phyloP scores from a whole-genome alignment of 92 coral and sea anemone genomes.

The Siderastrea siderea region DNA sequence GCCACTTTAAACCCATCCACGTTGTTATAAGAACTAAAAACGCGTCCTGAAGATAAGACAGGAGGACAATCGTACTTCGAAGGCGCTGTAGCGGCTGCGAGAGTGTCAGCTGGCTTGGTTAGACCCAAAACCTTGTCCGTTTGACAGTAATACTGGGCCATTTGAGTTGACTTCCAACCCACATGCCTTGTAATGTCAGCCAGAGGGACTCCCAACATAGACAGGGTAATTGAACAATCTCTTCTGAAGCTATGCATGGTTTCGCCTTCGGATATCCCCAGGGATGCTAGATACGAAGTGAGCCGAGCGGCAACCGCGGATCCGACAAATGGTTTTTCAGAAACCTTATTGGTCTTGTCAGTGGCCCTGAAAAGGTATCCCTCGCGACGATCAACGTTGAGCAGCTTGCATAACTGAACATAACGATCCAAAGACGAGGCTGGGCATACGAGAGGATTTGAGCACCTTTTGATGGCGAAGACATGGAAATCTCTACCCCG shows the following conservation, averaged over 20 bases:
- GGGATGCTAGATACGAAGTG: conserved; percentile 10
- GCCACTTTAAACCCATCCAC: neutral
- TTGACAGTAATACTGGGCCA: conserved; percentile 8
- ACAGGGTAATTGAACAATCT: conserved; percentile 20
- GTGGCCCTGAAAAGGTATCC: conserved; percentile 43
- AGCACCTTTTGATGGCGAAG: conserved; percentile 1
- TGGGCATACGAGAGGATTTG: neutral
- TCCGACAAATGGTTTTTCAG: conserved; percentile 29
- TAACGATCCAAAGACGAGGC: conserved; percentile 16
- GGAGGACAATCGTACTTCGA: conserved; percentile 5
- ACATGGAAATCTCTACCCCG: conserved; percentile 20
- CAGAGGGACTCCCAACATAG: neutral
- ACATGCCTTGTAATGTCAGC: conserved; percentile 10
- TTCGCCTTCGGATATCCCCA: conserved; percentile 15
- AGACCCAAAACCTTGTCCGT: conserved; percentile 27
- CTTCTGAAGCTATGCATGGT: conserved; percentile 20
- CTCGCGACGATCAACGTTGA: conserved; percentile 11
- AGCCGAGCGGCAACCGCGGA: conserved; percentile 30
- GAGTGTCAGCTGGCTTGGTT: conserved; percentile 6
- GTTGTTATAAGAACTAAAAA: conserved; percentile 3
- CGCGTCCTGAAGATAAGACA: neutral
- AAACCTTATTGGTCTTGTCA: neutral
- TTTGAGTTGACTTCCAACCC: neutral
- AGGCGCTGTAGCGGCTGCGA: no score
- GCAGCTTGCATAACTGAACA: neutral